Base-by-base conservation (phyloP, 2,113 vertebrate species). In the Psittacula cyanocephala region DNA sequence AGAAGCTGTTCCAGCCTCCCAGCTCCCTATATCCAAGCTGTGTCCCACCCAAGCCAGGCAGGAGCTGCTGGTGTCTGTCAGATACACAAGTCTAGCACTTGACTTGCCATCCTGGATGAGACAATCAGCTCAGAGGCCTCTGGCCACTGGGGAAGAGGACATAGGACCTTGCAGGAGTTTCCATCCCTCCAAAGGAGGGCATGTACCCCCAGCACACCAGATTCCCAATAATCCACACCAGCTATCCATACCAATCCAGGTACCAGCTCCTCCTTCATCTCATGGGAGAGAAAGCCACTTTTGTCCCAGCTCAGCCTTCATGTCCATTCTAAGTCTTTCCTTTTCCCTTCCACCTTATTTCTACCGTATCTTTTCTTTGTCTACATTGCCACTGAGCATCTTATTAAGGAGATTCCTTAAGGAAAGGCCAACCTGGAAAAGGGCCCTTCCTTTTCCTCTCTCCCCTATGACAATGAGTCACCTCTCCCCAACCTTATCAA, bases 401-500 rank as follows among this genome's bases (percentile, higher is more conserved):
- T 31, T 44, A 29, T 0, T 23, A n/a, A 74, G 27, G 35, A 80
- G 35, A 37, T 15, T 17, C 44, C 6, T 49, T n/a, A 17, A 49
- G 60, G 50, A 47, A 47, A 74, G 69, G 50, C n/a, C n/a, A 75
- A 35, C 2, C 25, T 14, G 8, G 63, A 52, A 39, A 69, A 80
- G 39, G 12, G 22, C 37, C 60, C 8, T 55, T 47, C 59, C 59
- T 37, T 23, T 50, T 8, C 43, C 25, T 44, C 64, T 82, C 46
- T 83, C 29, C 22, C 25, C 17, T 17, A 3, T 7, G 25, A 63
- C 47, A 77, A 27, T 10, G 4, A 35, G 15, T 27, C 60, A 7
- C 43, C 39, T 13, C 33, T 65, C 16, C 63, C 27, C 39, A 55
- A 0, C 2, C n/a, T 59, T 6, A 3, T 1, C 37, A 18, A n/a